Percentiles rank a stretch among this genome's conserved stretches.
Conservation (phyloP, 30 jellyfish, hydroid and myxozoan species). For the Sanderia malayensis region DNA sequence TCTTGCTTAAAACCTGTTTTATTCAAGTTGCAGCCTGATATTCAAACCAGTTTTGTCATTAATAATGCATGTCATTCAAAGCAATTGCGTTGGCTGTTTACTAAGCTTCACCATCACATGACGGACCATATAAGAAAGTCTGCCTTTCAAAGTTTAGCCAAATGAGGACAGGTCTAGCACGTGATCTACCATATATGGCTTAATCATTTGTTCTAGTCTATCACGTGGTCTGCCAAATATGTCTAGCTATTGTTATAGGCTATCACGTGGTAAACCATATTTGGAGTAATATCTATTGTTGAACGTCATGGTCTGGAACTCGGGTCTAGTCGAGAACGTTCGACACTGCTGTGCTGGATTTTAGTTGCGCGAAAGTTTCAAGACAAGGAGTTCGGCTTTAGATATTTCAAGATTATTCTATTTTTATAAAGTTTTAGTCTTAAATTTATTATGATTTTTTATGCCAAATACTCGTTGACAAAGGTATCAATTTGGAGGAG, state of each 20-base stretch:
- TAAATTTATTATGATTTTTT: not conserved
- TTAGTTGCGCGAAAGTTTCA: not conserved
- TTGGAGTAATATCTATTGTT: not conserved
- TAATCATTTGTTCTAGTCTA: too few species aligned
- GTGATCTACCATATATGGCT: not conserved
- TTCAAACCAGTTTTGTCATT: too few species aligned
- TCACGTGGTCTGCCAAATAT: too few species aligned
- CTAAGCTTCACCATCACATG: not conserved
- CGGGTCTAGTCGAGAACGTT: not conserved
- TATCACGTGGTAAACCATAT: not conserved
- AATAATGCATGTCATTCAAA: too few species aligned
- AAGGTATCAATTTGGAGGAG: not conserved
- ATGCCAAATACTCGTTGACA: not conserved
- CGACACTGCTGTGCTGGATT: not conserved
- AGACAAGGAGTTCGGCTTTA: not conserved
- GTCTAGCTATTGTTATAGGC: too few species aligned
- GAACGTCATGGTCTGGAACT: not conserved
- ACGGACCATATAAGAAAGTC: constrained; percentile 1
- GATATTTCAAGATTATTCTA: too few species aligned
- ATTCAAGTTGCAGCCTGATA: too few species aligned
- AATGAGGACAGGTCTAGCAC: not conserved
- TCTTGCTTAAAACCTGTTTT: too few species aligned
- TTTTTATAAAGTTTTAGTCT: not conserved
- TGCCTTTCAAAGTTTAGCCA: not conserved
- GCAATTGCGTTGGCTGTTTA: too few species aligned